Base-by-base conservation (phyloP, 53 echinoderm and acorn worm genomes). In the Paracentrotus lividus region DNA sequence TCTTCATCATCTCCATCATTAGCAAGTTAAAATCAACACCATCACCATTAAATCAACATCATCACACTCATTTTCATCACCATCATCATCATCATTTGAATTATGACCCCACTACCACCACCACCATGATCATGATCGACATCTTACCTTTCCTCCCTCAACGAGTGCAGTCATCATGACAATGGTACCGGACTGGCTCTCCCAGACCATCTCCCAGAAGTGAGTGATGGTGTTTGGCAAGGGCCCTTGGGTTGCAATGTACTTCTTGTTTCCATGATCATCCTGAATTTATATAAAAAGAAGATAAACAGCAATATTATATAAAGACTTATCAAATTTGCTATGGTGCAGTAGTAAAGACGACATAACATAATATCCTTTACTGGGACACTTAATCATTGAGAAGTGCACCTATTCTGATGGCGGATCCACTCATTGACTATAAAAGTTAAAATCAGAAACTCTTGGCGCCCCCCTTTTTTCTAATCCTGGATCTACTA, bases 151-250 rank as follows among this genome's bases (percentile, higher is more conserved):
- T 77, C 92, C 92, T 42, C 92, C 92, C 42, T 92, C 92, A 16
- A 92, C 92, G 40, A 92, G 42, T 16, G 92, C 92, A 10, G 92
- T 78, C 92, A 92, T 92, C 92, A 92, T 92, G 42, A 92, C 92
- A 31, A 92, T 78, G 92, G 78, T 92, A 23, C 24, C 24, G 57
- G 55, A 42, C 92, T 92, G 92, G 57, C 56, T 40, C n/a, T 92
- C 92, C 92, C 92, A 92, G 5, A 92, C 59, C 92, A 92, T 92
- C 81, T 92, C 92, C 92, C 92, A 92, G 92, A 92, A 92, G 92
- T 92, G 55, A 10, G 9, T 58, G 20, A 92, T 42, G 15, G 92
- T 78, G 59, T 78, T 44, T 58, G 92, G 81, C 92, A 92, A n/a
- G 40, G 92, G 92, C 1, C 92, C 92, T 31, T 92, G 92, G 42